Evolutionary conservation across 2,797 vertebrate species (phyloP).

Genomic region (Lophotriccus pileatus): DNA sequence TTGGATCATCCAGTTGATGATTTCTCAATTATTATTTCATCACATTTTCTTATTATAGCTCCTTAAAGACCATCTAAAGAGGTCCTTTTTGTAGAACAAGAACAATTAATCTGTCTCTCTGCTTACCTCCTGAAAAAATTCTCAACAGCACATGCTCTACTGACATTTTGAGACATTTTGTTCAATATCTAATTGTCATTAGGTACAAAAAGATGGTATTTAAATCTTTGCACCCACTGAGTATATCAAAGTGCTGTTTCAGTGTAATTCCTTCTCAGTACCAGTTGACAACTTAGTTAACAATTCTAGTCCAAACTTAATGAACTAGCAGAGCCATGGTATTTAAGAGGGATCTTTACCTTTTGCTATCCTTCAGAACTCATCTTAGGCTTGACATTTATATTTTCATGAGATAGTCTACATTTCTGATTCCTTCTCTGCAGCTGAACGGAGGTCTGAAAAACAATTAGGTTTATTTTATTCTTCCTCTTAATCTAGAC

Average conservation of each 20-base stretch:
- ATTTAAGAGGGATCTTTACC: slow-evolving; percentile 45
- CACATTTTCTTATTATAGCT: background rate
- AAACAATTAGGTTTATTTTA: slow-evolving; percentile 3
- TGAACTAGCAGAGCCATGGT: slow-evolving; percentile 9
- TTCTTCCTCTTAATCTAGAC: background rate
- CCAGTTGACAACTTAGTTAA: slow-evolving; percentile 35
- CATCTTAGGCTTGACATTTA: slow-evolving; percentile 44
- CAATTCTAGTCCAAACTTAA: slow-evolving; percentile 29
- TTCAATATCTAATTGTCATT: slow-evolving; percentile 28
- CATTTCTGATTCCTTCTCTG: background rate
- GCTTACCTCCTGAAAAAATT: background rate
- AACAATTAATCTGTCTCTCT: background rate
- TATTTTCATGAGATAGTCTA: slow-evolving; percentile 37
- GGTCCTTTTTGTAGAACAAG: background rate
- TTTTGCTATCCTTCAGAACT: slow-evolving; percentile 37
- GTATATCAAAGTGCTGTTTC: slow-evolving; percentile 23
- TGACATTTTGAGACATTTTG: slow-evolving; percentile 42
- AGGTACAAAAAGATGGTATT: slow-evolving; percentile 16
- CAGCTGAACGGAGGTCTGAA: background rate
- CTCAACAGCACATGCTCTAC: background rate
- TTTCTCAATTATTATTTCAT: background rate
- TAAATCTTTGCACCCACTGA: slow-evolving; percentile 28
- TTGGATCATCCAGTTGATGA: background rate
- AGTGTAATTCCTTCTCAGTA: slow-evolving; percentile 3
- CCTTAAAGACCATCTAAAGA: background rate